Evolutionary conservation across 2,113 vertebrate genomes (phyloP).

Genomic region (Malurus melanocephalus): DNA sequence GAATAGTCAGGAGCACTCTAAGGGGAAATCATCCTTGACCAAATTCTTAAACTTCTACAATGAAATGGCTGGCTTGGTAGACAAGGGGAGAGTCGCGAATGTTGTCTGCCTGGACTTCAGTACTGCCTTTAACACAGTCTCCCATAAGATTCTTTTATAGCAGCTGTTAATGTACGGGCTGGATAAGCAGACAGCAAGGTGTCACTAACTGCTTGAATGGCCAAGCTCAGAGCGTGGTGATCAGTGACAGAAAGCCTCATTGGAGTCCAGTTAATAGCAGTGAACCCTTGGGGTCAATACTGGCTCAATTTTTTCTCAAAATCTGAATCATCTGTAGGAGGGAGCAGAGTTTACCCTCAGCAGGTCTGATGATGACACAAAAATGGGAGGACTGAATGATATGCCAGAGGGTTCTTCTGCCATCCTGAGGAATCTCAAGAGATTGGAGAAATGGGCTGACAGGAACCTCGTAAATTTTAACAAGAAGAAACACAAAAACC

Average conservation of each 20-base stretch:
- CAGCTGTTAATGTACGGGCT: neutral
- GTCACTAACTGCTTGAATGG: neutral
- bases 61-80: neutral
- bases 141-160: neutral
- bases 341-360: neutral
- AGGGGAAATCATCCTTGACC: neutral
- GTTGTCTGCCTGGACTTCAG: neutral
- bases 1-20: neutral
- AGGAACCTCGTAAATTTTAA: neutral
- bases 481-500: neutral
- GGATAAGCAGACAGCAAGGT: neutral
- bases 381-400: neutral
- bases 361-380: neutral
- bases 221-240: neutral
- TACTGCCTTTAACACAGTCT: neutral
- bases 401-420: neutral
- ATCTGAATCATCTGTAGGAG: neutral
- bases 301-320: neutral
- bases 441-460: neutral
- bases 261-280: neutral
- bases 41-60: neutral
- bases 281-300: neutral
- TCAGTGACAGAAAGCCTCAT: neutral
- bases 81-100: neutral
- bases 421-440: neutral